Evolutionary conservation across 2,888 invertebrate genomes (phyloP), one percentile per base, ranked within the genome.

Genomic region (Pachliopta kotzebuea): DNA sequence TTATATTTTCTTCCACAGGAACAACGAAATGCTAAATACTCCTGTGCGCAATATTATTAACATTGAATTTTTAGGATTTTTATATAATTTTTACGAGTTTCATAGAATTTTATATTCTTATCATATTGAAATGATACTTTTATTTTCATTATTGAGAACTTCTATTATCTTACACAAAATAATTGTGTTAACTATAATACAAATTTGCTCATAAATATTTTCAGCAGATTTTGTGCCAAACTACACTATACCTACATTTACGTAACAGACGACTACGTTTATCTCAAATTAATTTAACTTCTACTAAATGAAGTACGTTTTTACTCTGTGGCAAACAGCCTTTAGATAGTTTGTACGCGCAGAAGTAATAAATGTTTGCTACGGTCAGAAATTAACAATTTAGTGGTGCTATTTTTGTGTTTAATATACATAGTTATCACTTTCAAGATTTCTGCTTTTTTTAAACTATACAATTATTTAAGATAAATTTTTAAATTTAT

Each of bases 1-100:
- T 60, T 61, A n/a, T n/a, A 2, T 45, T 45, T 45, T n/a, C n/a
- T 45, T 45, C 45, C n/a, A 18, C 45, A 45, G 45, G 45, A 45
- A 45, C 45, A 37, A 8, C 11, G 14, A 37, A 8, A 37, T 6
- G 37, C 7, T 45, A 14, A 11, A n/a, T 45, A 45, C 18, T n/a
- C n/a, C n/a, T 45, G 45, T 45, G n/a, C n/a, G 18, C n/a, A n/a
- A 14, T 4, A 37, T 37, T 37, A 37, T n/a, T 18, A 45, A 45
- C n/a, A n/a, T 45, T 45, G 45, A 45, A n/a, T n/a, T n/a, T n/a
- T 45, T 45, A 8, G 18, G 18, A 45, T n/a, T n/a, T n/a, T n/a
- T n/a, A n/a, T n/a, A n/a, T n/a, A n/a, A n/a, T n/a, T n/a, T n/a
- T n/a, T n/a, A n/a, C n/a, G n/a, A n/a, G n/a, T 45, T 37, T 18